Conservation (phyloP, 2,888 invertebrate species). For the Eledona agricola region DNA sequence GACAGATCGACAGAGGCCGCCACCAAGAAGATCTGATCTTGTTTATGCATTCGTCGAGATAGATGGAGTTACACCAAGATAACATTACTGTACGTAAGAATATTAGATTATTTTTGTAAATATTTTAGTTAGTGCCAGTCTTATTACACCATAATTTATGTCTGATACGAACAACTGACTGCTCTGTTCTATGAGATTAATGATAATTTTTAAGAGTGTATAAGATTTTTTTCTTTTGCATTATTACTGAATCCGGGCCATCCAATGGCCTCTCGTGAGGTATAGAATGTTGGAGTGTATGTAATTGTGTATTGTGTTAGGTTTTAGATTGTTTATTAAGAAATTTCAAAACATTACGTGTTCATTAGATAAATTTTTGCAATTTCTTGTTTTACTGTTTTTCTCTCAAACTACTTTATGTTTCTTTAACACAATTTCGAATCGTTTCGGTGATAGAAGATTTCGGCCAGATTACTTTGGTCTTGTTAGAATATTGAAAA, state of each 20-base stretch:
- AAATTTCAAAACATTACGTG: constrained; percentile 46
- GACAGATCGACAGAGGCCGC: constrained; percentile 3
- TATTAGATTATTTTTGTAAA: constrained; percentile 62
- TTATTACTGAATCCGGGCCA: constrained; percentile 41
- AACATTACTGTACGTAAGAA: constrained; percentile 51
- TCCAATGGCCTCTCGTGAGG: constrained; percentile 44
- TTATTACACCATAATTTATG: constrained; percentile 49
- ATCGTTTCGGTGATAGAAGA: constrained; percentile 39
- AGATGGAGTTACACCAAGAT: constrained; percentile 45
- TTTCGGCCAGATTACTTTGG: constrained; percentile 29
- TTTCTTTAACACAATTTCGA: constrained; percentile 28
- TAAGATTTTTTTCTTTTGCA: constrained; percentile 50
- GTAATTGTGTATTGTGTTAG: constrained; percentile 57
- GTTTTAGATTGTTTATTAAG: constrained; percentile 53
- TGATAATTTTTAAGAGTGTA: constrained; percentile 50
- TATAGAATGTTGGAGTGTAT: constrained; percentile 50
- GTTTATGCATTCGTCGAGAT: constrained; percentile 29
- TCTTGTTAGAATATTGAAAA: constrained; percentile 41
- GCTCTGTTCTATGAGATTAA: constrained; percentile 51
- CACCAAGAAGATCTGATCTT: constrained; percentile 11
- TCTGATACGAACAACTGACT: constrained; percentile 47
- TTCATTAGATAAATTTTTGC: constrained; percentile 48
- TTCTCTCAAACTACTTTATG: constrained; percentile 23
- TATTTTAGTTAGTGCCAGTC: constrained; percentile 60
- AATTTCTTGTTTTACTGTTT: constrained; percentile 35